Base-by-base conservation (phyloP, 2,113 vertebrate species). In the Columba janthina region DNA sequence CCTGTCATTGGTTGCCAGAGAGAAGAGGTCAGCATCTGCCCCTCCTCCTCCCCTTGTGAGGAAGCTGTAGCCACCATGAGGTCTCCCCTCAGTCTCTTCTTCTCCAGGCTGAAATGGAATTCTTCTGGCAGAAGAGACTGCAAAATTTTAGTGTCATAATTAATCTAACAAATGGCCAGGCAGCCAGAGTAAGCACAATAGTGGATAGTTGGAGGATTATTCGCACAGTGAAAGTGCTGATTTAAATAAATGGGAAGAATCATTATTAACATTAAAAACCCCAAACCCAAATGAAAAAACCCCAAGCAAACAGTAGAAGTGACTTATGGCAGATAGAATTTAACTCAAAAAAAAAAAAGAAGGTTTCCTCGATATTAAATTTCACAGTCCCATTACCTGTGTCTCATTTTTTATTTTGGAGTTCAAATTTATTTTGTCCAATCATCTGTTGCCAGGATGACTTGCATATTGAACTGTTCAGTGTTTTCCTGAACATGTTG, bases 331-430 rank as follows among this genome's bases (percentile, higher is more conserved):
- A 86, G 16, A 34, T 2, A 17, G 6, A 6, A 56, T 53, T 72
- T 56, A 36, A 21, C 2, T 46, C 4, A 2, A 22, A 26, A n/a
- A 22, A 16, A 9, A 19, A 25, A 36, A 13, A n/a, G n/a, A n/a
- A n/a, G n/a, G 1, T 20, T 77, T 69, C 5, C n/a, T 65, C 2
- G 0, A 19, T 10, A n/a, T 50, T 25, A 32, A 46, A 20, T 25
- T 76, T 76, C 70, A 67, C 8, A 12, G n/a, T 36, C 16, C 31
- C 14, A 38, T n/a, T 71, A 76, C 21, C 15, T 34, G 6, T 21
- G 54, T 36, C 8, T 25, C 6, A 12, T 13, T 29, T 78, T 61
- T 60, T 20, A 25, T 40, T 89, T 66, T 34, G 6, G 13, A 67
- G 22, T 11, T 54, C 29, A 46, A 50, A 20, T 69, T 83, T 0